Conservation (phyloP, 1,140 invertebrate genomes). For the Bombus waltoni region DNA sequence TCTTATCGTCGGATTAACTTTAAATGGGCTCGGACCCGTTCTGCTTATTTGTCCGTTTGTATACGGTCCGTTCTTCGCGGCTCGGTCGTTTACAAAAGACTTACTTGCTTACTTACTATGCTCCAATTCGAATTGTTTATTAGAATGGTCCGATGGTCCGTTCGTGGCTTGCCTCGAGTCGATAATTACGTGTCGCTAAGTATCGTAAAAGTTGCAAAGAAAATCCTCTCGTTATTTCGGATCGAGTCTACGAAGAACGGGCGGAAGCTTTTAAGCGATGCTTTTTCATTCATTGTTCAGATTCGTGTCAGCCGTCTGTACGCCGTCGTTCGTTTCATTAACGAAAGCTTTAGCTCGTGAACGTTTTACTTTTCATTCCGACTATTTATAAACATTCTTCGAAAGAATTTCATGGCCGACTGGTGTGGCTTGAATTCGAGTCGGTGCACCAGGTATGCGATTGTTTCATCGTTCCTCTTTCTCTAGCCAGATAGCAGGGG, state of each 20-base stretch:
- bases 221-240: background rate
- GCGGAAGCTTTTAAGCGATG: background rate
- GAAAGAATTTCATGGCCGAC: constrained; percentile 55
- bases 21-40: too few species aligned
- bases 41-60: background rate
- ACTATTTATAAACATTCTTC: constrained; percentile 43
- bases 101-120: too few species aligned
- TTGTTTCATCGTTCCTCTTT: constrained; percentile 48
- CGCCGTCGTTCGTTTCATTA: constrained; percentile 15
- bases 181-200: background rate
- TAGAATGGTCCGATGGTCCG: background rate
- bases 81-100: background rate
- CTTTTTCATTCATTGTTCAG: background rate
- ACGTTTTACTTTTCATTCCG: constrained; percentile 15
- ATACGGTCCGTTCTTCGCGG: background rate
- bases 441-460: constrained; percentile 27
- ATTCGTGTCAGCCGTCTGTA: background rate
- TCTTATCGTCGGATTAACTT: background rate
- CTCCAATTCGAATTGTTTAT: background rate
- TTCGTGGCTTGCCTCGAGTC: background rate
- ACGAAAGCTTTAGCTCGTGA: constrained; percentile 29
- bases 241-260: background rate
- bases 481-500: constrained; percentile 5
- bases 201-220: background rate
- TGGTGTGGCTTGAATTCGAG: constrained; percentile 43